Evolutionary conservation across 1,140 invertebrate genomes (phyloP), one percentile per base, ranked within the genome.

Genomic region (Maconellicoccus hirsutus): DNA sequence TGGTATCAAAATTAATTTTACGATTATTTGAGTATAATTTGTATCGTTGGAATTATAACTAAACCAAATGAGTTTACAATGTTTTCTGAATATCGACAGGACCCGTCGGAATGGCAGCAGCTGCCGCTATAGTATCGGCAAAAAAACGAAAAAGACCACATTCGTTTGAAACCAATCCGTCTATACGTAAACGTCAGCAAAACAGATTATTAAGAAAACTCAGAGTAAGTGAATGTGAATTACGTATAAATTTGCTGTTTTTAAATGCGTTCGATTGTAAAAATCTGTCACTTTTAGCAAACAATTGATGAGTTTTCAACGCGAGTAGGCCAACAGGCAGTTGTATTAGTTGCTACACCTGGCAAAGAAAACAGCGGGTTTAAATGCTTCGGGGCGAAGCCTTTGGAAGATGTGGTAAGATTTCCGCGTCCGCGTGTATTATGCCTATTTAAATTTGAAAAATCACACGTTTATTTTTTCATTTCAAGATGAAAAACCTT

Each of bases 301-400:
- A 92, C 94, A 12, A 97, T 98, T 78, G 95, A 98, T 78, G 96
- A 98, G 80, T 98, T 97, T 81, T 93, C 94, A 63, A 96, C 93
- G 0, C 83, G 96, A 73, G 94, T 98, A 61, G 96, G 96, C n/a
- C 95, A 98, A 78, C 96, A 98, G 80, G 96, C 96, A 0, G 88
- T 98, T 42, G 94, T 98, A 26, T 82, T 98, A 77, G 93, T 97
- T 71, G 94, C 94, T 63, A 97, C 94, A 22, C 96, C 96, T 0
- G 94, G 94, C n/a, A 97, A 97, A 82, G 90, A 93, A 76, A 91
- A 92, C 82, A 92, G 92, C 75, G 94, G 92, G 81, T 95, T 93
- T 80, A 94, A 95, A 82, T 94, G 96, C 70, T 98, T 98, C 82
- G 95, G 95, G 16, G 95, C 95, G 42, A 96, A 98, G 80, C 96